These are phyloP conservation scores for Hylaeus volcanicus DNA, from an alignment of 1,140 invertebrate genomes.

Conservation along the genomic window DNA sequence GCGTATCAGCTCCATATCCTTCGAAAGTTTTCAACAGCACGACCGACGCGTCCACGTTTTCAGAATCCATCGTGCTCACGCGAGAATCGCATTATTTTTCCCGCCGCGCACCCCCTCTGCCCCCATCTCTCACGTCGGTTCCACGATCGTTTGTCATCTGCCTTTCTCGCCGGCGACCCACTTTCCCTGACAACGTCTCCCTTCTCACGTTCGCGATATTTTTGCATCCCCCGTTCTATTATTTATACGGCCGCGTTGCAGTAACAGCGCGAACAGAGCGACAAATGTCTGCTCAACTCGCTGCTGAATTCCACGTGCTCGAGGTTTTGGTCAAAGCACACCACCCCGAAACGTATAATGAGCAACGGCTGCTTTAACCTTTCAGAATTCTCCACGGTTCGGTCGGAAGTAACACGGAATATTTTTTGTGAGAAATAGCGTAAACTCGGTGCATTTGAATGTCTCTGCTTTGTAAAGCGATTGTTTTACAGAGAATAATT, in stretches of 20 bases:
- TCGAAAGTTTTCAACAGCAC: slow-evolving; percentile 9
- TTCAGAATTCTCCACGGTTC: no score
- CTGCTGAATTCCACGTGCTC: background rate
- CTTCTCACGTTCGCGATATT: slow-evolving; percentile 20
- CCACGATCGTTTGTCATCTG: slow-evolving; percentile 57
- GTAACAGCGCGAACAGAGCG: no score
- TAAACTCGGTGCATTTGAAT: no score
- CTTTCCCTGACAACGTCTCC: slow-evolving; percentile 42
- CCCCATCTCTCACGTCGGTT: slow-evolving; percentile 23
- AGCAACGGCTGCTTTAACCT: no score
- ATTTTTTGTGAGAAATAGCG: no score
- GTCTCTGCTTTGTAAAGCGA: no score
- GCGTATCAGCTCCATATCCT: slow-evolving; percentile 1
- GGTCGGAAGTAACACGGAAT: no score
- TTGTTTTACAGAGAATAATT: no score
- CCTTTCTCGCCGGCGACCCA: slow-evolving; percentile 51
- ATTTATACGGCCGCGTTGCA: slow-evolving; percentile 44
- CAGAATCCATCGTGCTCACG: slow-evolving; percentile 52
- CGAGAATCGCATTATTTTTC: slow-evolving; percentile 65
- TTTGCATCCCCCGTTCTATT: slow-evolving; percentile 34
- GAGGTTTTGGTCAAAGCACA: background rate
- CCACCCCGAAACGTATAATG: no score
- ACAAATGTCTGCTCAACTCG: background rate
- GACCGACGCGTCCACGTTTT: slow-evolving; percentile 14
- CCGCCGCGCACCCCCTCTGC: background rate